Percentiles rank a stretch among this genome's conserved stretches.
Evolutionary conservation across 2,888 invertebrate genomes (phyloP).

Genomic region (Caenorhabditis auriculariae): DNA sequence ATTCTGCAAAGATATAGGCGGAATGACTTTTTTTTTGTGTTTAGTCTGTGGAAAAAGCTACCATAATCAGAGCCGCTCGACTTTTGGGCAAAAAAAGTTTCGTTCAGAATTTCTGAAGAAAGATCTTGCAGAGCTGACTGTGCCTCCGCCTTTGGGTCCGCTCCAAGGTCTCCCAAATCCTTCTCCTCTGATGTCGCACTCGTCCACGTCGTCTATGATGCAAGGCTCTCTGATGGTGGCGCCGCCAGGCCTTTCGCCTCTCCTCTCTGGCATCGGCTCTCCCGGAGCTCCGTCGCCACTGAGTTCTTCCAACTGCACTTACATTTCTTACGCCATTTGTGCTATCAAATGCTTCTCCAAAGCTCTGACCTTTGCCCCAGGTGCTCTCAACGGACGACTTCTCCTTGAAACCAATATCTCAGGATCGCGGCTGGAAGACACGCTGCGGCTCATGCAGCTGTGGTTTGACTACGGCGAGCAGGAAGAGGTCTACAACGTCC

Average conservation of each 20-base stretch:
- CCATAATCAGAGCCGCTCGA: too few relatives aligned
- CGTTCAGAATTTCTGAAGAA: too few relatives aligned
- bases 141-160: conserved; percentile 22
- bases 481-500: conserved; percentile 87
- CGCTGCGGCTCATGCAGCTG: conserved; percentile 83
- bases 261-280: too few relatives aligned
- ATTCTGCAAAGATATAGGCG: too few relatives aligned
- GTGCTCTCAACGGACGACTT: conserved; percentile 3
- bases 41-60: too few relatives aligned
- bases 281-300: conserved; percentile 2
- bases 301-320: conserved; percentile 1
- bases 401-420: neutral
- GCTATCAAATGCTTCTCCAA: conserved; percentile 47
- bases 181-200: conserved; percentile 2
- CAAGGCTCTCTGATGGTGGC: too few relatives aligned
- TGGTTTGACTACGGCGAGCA: conserved; percentile 91
- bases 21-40: too few relatives aligned
- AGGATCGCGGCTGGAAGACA: conserved; percentile 82
- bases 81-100: too few relatives aligned
- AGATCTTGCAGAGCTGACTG: conserved; percentile 12
- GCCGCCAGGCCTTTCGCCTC: too few relatives aligned
- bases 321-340: conserved; percentile 21
- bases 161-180: conserved; percentile 4
- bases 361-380: conserved; percentile 51
- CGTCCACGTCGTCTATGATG: conserved; percentile 1